A percentile compares a stretch with the other conserved stretches of the same genome.
These are phyloP conservation scores for Schizotus pectinicornis DNA, from an alignment of 2,888 invertebrate genomes.

Conservation along the genomic window DNA sequence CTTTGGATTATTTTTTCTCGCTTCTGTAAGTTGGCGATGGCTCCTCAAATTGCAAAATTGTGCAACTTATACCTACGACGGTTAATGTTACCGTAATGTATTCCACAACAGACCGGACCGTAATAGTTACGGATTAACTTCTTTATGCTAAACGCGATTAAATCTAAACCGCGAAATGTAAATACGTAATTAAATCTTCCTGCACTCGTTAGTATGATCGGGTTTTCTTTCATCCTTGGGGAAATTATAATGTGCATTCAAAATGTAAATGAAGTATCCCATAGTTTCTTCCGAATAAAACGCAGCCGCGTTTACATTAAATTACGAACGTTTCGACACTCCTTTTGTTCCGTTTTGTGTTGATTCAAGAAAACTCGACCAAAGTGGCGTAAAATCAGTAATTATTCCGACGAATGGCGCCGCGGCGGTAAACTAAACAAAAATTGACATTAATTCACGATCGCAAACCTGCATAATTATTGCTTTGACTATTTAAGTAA, in stretches of 20 bases:
- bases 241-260: conserved; percentile 25
- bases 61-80: too few species aligned
- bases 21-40: too few species aligned
- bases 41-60: too few species aligned
- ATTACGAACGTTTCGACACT: neutral
- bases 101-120: conserved; percentile 4
- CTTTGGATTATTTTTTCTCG: too few species aligned
- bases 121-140: conserved; percentile 8
- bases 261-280: conserved; percentile 24
- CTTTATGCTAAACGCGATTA: conserved; percentile 13
- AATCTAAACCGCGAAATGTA: conserved; percentile 20
- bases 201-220: conserved; percentile 19
- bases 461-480: too few species aligned
- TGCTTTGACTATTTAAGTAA: conserved; percentile 8
- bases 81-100: too few species aligned
- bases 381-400: too few species aligned
- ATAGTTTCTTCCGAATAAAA: conserved; percentile 18
- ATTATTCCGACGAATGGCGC: too few species aligned
- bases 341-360: too few species aligned
- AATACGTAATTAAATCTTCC: conserved; percentile 24
- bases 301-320: conserved; percentile 17
- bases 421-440: too few species aligned
- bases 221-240: conserved; percentile 14
- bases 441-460: too few species aligned
- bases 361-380: too few species aligned